Conservation (phyloP, 2,113 vertebrate species). For the Myodes glareolus region DNA sequence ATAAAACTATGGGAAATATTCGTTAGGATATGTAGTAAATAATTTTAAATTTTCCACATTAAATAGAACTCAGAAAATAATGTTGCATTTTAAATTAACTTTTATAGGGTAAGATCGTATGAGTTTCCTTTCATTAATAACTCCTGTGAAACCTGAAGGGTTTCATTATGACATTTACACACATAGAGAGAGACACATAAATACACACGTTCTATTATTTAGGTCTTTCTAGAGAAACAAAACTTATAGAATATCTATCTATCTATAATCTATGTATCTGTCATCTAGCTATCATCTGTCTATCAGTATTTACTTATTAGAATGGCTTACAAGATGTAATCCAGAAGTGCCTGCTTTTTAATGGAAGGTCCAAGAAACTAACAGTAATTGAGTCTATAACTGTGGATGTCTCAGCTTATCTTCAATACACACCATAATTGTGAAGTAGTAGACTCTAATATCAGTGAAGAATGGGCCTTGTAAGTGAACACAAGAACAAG, state of each 20-base stretch:
- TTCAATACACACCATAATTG: not conserved
- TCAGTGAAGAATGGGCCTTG: not conserved
- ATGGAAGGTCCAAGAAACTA: too few relatives aligned
- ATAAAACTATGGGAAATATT: not conserved
- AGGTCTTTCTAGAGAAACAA: not conserved
- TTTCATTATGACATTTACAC: not conserved
- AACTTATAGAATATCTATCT: not conserved
- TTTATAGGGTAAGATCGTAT: not conserved
- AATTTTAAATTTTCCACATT: not conserved
- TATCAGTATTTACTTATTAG: not conserved
- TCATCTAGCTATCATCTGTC: not conserved
- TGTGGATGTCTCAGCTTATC: fast-evolving
- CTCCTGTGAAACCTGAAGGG: not conserved
- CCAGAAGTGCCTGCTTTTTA: not conserved
- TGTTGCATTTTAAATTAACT: not conserved
- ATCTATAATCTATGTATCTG: too few relatives aligned
- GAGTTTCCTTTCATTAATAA: not conserved
- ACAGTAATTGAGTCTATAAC: not conserved
- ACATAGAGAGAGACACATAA: not conserved
- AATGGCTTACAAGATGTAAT: not conserved
- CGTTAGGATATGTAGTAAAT: too few relatives aligned
- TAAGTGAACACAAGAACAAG: not conserved
- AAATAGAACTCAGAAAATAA: not conserved
- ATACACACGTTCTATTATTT: not conserved
- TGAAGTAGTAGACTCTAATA: not conserved